Evolutionary conservation across 2,113 vertebrate genomes (phyloP), one percentile per base, ranked within the genome.

Genomic region (Tupaia chinensis): DNA sequence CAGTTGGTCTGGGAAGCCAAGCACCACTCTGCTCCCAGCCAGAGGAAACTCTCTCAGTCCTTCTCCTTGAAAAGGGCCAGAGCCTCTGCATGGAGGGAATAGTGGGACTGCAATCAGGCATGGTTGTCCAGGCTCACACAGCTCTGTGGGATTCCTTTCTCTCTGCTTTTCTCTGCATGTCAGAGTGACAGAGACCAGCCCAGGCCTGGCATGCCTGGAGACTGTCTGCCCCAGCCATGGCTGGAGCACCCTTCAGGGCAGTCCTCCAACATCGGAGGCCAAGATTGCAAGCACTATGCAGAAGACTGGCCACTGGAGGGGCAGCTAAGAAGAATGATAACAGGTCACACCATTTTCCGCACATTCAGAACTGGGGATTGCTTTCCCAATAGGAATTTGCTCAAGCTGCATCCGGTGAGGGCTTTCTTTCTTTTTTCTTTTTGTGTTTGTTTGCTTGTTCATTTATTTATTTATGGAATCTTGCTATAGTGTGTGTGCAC

Each of bases 141-240:
- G 15, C 74, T 58, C 81, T 60, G 78, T 32, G 25, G 69, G 93
- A 27, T 53, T 73, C 58, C 90, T 92, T 90, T 88, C 87, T 87
- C 87, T 92, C 66, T 27, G n/a, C 89, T 76, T 73, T 78, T 27
- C 66, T 60, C 65, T 20, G 91, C 27, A 11, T 25, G 92, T 93
- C 96, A 97, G 54, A n/a, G 83, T 93, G 94, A 96, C 83, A 89
- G 93, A 97, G 83, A 95, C 34, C 97, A 98, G 96, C 79, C 23
- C 72, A n/a, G 66, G 92, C 76, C 89, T 95, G 93, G 88, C 3
- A 12, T 11, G 91, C 70, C 96, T 97, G 97, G 95, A 94, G 8
- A 76, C 66, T 94, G 86, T 97, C 97, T 92, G 68, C 15, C 53
- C 34, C 54, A 69, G 90, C 70, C 61, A 29, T 29, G 56, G 89